Base-by-base conservation (phyloP, 2,888 invertebrate genomes). In the Athalia cordata region DNA sequence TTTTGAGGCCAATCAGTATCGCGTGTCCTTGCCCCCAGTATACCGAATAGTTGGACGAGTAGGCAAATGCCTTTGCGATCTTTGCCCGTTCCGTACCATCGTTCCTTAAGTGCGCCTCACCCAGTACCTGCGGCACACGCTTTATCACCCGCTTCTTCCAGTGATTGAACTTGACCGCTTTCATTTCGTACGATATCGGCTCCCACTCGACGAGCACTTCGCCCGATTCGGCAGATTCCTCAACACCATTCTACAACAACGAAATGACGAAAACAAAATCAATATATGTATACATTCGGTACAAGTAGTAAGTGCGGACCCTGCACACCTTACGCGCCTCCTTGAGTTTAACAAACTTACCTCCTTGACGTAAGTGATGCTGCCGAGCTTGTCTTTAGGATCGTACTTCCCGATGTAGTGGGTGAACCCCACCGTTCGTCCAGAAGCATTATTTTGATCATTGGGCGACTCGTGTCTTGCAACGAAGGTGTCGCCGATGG, bases 11-110 rank as follows among this genome's bases (percentile, higher is more conserved):
- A 79, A 93, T 95, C 65, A 94, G 93, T 89, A 94, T 94, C 80
- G 93, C 96, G 87, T 92, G 95, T 5, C 93, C 94, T 84, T 95
- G 95, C 13, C 96, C 96, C 96, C 96, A 97, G 86, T 95, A 95
- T 80, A 95, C 91, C 15, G 93, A 92, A 84, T 95, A 94, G 81
- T 93, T 93, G 84, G 93, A 95, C 47, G 93, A 92, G 87, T 95
- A 97, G 81, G 93, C 93, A 81, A 96, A 93, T 77, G 95, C 95
- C 52, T 95, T 93, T 80, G 95, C 95, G 65, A 95, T 94, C 8
- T 93, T 92, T 64, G 92, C 93, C 62, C 93, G 92, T 74, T 91
- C 91, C 1, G 92, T 92, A n/a, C 91, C 93, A 72, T 87, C 86
- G 83, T 93, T 93, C 70, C 86, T 89, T 77, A 92, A 86, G 9